Evolutionary conservation across 2,888 invertebrate genomes (phyloP).

Genomic region (Coelinius sp.): DNA sequence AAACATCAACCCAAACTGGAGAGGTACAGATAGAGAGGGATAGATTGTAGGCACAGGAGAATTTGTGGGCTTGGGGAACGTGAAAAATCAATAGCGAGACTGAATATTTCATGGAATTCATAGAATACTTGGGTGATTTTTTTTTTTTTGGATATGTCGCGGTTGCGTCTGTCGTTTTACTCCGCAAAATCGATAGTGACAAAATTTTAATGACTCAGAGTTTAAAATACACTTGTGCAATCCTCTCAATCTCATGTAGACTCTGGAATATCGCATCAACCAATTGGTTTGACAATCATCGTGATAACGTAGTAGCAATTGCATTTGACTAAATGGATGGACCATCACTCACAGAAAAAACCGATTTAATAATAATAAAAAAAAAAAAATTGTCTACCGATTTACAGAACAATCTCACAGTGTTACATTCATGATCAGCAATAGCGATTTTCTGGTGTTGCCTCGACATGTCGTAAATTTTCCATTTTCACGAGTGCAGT

Average conservation of each 20-base stretch:
- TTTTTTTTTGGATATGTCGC: background rate
- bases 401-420: constrained; percentile 46
- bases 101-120: constrained; percentile 67
- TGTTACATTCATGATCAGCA: constrained; percentile 51
- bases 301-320: constrained; percentile 10
- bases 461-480: constrained; percentile 48
- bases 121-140: constrained; percentile 55
- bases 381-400: constrained; percentile 28
- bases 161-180: background rate
- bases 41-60: constrained; percentile 4
- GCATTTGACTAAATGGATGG: constrained; percentile 3
- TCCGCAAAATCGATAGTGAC: background rate
- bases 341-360: background rate
- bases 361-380: too few relatives aligned
- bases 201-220: background rate
- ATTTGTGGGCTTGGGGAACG: background rate
- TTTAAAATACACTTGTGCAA: background rate
- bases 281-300: constrained; percentile 10
- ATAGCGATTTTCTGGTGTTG: constrained; percentile 43
- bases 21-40: background rate
- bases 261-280: constrained; percentile 5
- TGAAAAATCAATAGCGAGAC: constrained; percentile 65
- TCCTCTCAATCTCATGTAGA: background rate
- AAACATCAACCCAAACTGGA: constrained; percentile 1
- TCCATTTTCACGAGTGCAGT: constrained; percentile 29